These are phyloP conservation scores for Aurelia sp. DNA, from an alignment of 30 jellyfish, hydroid and myxozoan genomes.

Conservation along the genomic window DNA sequence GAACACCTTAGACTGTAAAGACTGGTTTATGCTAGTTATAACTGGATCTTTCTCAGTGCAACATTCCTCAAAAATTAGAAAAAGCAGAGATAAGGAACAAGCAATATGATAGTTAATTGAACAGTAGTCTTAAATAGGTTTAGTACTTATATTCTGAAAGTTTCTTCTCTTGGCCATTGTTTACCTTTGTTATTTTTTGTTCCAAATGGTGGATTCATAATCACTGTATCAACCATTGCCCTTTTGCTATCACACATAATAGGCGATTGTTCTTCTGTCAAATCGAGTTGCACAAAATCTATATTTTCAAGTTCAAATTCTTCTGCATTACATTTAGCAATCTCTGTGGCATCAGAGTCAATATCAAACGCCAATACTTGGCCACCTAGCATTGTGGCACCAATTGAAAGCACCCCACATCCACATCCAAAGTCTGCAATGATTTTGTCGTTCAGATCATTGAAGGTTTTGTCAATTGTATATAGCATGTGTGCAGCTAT, in stretches of 20 bases:
- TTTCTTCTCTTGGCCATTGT: too few relatives aligned
- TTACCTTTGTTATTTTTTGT: slow-evolving; percentile 93
- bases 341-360: slow-evolving; percentile 85
- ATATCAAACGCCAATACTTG: slow-evolving; percentile 78
- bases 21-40: too few relatives aligned
- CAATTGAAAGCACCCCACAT: slow-evolving; percentile 92
- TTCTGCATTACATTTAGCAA: slow-evolving; percentile 71
- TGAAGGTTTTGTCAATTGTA: slow-evolving; percentile 84
- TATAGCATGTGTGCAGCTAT: slow-evolving; percentile 94
- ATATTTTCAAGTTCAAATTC: slow-evolving; percentile 59
- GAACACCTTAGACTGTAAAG: too few relatives aligned
- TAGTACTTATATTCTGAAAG: too few relatives aligned
- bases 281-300: slow-evolving; percentile 72
- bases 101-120: too few relatives aligned
- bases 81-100: too few relatives aligned
- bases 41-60: too few relatives aligned
- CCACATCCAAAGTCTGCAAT: slow-evolving; percentile 99
- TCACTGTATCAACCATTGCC: slow-evolving; percentile 75
- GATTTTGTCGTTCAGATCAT: slow-evolving; percentile 71
- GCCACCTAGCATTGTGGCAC: slow-evolving; percentile 76
- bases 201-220: slow-evolving; percentile 99
- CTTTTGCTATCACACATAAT: slow-evolving; percentile 5
- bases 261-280: slow-evolving; percentile 19
- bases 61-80: too few relatives aligned
- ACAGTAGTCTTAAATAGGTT: too few relatives aligned